Conservation (phyloP, 2,888 invertebrate genomes). For the Ochropleura leucogaster region DNA sequence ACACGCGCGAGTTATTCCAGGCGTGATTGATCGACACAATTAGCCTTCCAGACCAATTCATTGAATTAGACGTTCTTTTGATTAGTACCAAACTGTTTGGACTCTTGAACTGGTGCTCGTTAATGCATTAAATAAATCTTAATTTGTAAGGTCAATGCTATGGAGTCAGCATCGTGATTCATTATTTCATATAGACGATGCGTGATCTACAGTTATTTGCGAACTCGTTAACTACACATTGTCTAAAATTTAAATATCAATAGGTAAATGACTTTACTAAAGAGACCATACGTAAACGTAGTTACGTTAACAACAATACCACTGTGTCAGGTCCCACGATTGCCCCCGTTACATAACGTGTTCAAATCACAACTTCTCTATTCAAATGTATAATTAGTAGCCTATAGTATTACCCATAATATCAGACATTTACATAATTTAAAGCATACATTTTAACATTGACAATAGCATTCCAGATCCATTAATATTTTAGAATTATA, state of each 20-base stretch:
- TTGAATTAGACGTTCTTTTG: slow-evolving; percentile 46
- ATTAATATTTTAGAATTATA: not conserved
- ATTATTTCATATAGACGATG: slow-evolving; percentile 18
- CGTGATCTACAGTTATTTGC: slow-evolving; percentile 9
- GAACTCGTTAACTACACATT: not conserved
- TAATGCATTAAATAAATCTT: slow-evolving; percentile 50
- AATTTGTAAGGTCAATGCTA: slow-evolving; percentile 47
- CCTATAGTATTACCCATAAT: not conserved
- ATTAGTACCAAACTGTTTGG: slow-evolving; percentile 34
- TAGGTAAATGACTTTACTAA: not conserved
- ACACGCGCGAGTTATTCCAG: slow-evolving; percentile 44
- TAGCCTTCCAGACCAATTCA: slow-evolving; percentile 43
- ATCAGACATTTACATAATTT: not conserved
- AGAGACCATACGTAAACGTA: not conserved
- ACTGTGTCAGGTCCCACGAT: not conserved
- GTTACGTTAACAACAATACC: not conserved
- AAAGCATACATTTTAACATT: not conserved
- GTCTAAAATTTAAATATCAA: not conserved
- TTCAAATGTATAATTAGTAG: slow-evolving; percentile 5
- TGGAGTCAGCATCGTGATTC: slow-evolving; percentile 8
- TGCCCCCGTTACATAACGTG: not conserved
- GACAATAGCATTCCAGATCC: slow-evolving; percentile 2
- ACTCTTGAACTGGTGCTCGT: slow-evolving; percentile 43
- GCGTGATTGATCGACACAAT: slow-evolving; percentile 52
- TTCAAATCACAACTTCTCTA: not conserved